A percentile compares a stretch with the other conserved stretches of the same genome.
Conservation (phyloP, 2,797 vertebrate genomes). For the Tympanoctomys barrerae region DNA sequence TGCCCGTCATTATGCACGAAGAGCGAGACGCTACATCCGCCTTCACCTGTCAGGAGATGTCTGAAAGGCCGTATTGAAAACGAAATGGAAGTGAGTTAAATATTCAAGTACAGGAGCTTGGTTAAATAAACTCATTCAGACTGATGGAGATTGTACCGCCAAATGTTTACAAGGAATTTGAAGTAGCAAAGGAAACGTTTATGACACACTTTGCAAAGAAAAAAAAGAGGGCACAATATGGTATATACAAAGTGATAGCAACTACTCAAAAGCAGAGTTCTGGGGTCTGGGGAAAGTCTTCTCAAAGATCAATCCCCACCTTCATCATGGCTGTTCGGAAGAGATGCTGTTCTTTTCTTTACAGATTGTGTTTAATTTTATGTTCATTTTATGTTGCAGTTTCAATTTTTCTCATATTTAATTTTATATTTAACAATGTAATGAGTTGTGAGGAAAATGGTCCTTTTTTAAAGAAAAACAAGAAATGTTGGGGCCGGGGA, state of each 20-base stretch:
- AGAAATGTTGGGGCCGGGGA: too few relatives aligned
- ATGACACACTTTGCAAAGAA: background rate
- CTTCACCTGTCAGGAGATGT: background rate
- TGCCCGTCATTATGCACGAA: background rate
- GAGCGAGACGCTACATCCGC: background rate
- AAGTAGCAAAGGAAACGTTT: conserved; percentile 64
- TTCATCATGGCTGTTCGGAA: rapidly evolving
- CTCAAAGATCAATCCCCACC: background rate
- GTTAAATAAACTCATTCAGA: conserved; percentile 69
- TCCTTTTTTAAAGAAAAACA: background rate
- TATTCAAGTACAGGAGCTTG: background rate
- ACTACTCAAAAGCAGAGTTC: background rate
- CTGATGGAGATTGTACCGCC: background rate
- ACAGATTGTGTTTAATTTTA: background rate
- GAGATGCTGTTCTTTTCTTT: background rate
- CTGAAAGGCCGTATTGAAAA: background rate
- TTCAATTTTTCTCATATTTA: conserved; percentile 27
- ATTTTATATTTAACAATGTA: background rate
- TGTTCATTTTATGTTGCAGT: background rate
- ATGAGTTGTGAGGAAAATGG: background rate
- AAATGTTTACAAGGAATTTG: conserved; percentile 47
- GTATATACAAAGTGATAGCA: background rate
- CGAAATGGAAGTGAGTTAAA: background rate
- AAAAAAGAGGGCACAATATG: conserved; percentile 52
- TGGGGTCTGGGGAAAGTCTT: background rate